phyloP scores from a whole-genome alignment of 2,888 invertebrate species.

The Dioctria linearis region DNA sequence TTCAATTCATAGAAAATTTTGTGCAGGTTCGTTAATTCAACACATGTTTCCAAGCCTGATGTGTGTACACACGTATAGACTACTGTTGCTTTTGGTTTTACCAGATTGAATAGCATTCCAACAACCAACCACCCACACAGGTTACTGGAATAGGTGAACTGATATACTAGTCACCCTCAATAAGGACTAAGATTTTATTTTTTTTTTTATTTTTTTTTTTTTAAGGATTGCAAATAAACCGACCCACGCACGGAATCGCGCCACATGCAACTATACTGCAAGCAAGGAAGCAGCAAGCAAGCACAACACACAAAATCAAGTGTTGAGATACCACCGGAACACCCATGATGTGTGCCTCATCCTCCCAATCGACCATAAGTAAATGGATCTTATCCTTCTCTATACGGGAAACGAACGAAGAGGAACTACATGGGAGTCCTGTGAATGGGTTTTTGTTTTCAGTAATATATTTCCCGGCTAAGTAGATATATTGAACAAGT shows the following conservation, averaged over 20 bases:
- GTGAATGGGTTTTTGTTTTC: constrained; percentile 54
- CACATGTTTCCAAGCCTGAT: constrained; percentile 28
- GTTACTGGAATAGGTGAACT: not conserved
- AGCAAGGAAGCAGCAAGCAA: constrained; percentile 6
- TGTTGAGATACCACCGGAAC: constrained; percentile 26
- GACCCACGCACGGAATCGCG: constrained; percentile 9
- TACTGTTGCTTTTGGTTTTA: too few species aligned
- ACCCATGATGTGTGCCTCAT: not conserved
- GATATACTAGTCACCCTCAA: constrained; percentile 20
- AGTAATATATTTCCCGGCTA: constrained; percentile 59
- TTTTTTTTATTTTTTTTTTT: not conserved
- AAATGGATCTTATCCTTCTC: constrained; percentile 1
- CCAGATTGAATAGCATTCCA: constrained; percentile 22
- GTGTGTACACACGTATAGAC: not conserved
- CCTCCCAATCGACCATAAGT: not conserved
- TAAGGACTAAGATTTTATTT: not conserved
- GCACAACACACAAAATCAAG: constrained; percentile 41
- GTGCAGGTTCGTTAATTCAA: constrained; percentile 26
- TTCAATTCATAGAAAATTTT: constrained; percentile 44
- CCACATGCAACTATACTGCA: constrained; percentile 20
- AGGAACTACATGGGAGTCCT: constrained; percentile 11
- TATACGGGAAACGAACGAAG: too few species aligned
- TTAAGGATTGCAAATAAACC: constrained; percentile 26
- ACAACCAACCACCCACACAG: not conserved
- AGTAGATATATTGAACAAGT: constrained; percentile 59